A percentile compares a stretch with the other conserved stretches of the same genome.
These are phyloP conservation scores for Phylloscopus collybita DNA, from an alignment of 2,797 vertebrate genomes.

Conservation along the genomic window DNA sequence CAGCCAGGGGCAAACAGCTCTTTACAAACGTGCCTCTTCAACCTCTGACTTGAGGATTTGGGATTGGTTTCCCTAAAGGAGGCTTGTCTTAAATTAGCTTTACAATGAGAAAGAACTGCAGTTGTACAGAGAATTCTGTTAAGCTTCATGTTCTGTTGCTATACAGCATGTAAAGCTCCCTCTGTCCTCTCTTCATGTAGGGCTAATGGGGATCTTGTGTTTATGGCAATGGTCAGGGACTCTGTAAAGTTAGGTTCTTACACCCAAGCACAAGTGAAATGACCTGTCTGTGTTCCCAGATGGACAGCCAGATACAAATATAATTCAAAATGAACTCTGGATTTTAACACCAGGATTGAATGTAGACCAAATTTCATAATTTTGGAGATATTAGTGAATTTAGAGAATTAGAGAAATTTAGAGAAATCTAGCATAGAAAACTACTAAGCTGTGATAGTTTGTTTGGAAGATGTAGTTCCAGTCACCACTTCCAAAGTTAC, in stretches of 20 bases:
- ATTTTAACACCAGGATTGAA: not conserved
- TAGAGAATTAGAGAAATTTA: not conserved
- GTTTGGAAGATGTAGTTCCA: not conserved
- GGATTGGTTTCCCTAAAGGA: not conserved
- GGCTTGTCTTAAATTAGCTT: not conserved
- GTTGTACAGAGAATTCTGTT: not conserved
- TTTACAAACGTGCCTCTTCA: not conserved
- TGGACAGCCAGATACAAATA: not conserved
- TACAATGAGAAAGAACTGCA: not conserved
- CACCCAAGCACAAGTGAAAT: not conserved
- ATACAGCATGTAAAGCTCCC: not conserved
- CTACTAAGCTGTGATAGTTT: not conserved
- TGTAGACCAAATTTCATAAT: not conserved
- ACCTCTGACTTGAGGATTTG: not conserved
- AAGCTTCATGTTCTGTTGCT: not conserved
- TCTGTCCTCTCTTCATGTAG: not conserved
- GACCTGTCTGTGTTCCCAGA: not conserved
- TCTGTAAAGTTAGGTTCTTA: not conserved
- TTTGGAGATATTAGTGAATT: not conserved
- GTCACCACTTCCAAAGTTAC: not conserved
- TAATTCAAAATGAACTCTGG: not conserved
- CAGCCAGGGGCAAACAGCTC: not conserved
- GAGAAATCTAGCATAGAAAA: not conserved
- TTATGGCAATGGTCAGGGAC: not conserved
- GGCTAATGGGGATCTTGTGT: not conserved